Evolutionary conservation across 2,888 invertebrate genomes (phyloP).

Genomic region (Cheilosia soror): DNA sequence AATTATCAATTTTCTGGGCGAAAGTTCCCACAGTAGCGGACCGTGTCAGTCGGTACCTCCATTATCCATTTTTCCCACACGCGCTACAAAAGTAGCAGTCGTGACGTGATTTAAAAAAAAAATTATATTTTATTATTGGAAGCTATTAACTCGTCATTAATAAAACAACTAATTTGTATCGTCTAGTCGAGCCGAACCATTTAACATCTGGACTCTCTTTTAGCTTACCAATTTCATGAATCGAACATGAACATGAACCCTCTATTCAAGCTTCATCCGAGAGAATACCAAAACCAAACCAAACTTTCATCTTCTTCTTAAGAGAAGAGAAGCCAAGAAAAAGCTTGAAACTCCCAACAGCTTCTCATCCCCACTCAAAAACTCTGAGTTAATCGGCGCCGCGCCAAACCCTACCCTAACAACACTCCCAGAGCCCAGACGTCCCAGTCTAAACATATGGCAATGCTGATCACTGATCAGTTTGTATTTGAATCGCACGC

Average conservation of each 20-base stretch:
- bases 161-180: no score
- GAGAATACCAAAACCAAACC: not conserved
- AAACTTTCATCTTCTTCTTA: slow-evolving; percentile 43
- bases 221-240: not conserved
- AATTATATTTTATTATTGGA: no score
- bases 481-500: slow-evolving; percentile 67
- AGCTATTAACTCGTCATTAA: no score
- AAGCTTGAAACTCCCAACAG: slow-evolving; percentile 6
- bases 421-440: no score
- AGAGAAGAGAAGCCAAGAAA: slow-evolving; percentile 56
- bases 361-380: slow-evolving; percentile 29
- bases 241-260: no score
- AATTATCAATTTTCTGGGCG: no score
- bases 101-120: no score
- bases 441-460: slow-evolving; percentile 24
- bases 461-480: slow-evolving; percentile 68
- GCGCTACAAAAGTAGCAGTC: no score
- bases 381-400: slow-evolving; percentile 14
- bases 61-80: no score
- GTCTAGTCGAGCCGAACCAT: not conserved
- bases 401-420: slow-evolving; percentile 3
- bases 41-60: no score
- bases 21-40: no score
- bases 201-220: not conserved
- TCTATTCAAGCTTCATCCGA: not conserved